Conservation (phyloP, 2,113 vertebrate genomes). For the Gopherus evgoodei region DNA sequence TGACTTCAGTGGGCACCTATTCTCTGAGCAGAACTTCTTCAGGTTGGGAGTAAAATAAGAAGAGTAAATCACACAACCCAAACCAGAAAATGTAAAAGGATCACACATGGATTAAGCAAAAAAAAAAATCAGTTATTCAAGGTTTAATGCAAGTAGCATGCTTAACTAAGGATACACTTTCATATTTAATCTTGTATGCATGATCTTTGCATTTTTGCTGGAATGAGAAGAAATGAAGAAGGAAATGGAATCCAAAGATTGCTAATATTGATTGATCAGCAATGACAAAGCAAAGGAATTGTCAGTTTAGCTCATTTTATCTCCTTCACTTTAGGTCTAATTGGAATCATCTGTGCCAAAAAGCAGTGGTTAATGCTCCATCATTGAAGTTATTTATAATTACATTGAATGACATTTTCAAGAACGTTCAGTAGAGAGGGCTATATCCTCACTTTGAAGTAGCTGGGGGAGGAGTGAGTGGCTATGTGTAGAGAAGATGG, state of each 20-base stretch:
- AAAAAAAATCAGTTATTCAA: not conserved
- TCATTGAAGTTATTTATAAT: not conserved
- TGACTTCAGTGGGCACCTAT: slow-evolving; percentile 5
- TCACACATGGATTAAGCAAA: not conserved
- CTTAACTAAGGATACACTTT: not conserved
- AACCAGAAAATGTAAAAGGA: not conserved
- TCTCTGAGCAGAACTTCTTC: not conserved
- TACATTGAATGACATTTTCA: not conserved
- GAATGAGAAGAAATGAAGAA: not conserved
- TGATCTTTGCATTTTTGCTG: slow-evolving; percentile 2
- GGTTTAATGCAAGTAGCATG: not conserved
- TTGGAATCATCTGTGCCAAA: not conserved
- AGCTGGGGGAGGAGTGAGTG: not conserved
- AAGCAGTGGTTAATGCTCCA: not conserved
- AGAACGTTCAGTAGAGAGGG: not conserved
- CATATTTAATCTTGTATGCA: not conserved
- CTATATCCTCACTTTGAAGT: not conserved
- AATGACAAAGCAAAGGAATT: not conserved
- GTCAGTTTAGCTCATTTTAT: not conserved
- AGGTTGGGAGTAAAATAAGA: slow-evolving; percentile 18
- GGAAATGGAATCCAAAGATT: not conserved
- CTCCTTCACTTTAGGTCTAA: not conserved
- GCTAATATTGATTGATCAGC: not conserved
- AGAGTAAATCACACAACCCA: slow-evolving; percentile 17
- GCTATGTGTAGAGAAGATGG: not conserved